Evolutionary conservation across 2,113 vertebrate species (phyloP).

Genomic region (Sturnira hondurensis): DNA sequence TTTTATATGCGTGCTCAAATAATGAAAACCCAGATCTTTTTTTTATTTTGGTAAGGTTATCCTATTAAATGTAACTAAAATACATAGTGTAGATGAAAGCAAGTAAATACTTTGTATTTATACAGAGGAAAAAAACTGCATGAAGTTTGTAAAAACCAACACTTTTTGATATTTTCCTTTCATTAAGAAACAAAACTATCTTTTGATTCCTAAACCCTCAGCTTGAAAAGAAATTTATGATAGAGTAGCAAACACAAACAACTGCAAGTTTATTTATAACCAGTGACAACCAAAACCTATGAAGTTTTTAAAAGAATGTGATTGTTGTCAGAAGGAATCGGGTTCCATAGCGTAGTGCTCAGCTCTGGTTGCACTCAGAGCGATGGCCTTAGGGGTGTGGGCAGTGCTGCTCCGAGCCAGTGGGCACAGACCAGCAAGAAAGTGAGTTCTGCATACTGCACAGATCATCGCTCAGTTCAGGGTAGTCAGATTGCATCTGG

Average conservation of each 20-base stretch:
- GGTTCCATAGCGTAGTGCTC: conserved; percentile 86
- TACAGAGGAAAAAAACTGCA: fast-evolving
- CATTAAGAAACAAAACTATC: conserved; percentile 48
- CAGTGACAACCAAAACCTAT: conserved; percentile 89
- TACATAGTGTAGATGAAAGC: not conserved
- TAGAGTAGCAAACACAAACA: conserved; percentile 45
- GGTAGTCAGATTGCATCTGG: conserved; percentile 98
- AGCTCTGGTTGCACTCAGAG: conserved; percentile 92
- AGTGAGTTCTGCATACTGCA: conserved; percentile 99
- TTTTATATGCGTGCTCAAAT: not conserved
- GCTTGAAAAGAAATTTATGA: not conserved
- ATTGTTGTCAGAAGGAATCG: conserved; percentile 97
- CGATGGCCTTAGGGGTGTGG: conserved; percentile 86
- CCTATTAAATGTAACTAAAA: not conserved
- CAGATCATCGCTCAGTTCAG: conserved; percentile 99
- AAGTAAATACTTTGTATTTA: not conserved
- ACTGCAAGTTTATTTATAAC: conserved; percentile 84
- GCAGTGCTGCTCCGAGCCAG: conserved; percentile 90
- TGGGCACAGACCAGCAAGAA: conserved; percentile 96
- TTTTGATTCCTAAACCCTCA: not conserved
- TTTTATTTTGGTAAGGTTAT: not conserved
- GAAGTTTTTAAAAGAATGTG: conserved; percentile 92
- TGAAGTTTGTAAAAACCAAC: conserved; percentile 1
- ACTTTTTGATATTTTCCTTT: not conserved
- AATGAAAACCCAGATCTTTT: not conserved